Conservation (phyloP, 1,140 invertebrate genomes). For the Lethrus apterus region DNA sequence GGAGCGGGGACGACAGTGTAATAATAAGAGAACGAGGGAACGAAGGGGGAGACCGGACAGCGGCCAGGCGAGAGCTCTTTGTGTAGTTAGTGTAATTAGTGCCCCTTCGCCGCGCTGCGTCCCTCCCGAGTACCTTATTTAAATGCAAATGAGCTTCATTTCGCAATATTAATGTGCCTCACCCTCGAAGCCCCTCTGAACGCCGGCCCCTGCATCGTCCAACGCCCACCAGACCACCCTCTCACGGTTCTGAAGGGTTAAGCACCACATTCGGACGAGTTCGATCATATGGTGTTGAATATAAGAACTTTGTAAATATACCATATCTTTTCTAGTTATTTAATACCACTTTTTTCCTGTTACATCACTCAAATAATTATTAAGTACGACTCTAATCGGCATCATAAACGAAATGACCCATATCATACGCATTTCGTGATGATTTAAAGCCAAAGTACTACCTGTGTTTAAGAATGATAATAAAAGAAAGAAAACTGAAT, state of each 20-base stretch:
- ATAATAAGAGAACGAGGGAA: not conserved
- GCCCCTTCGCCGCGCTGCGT: constrained; percentile 38
- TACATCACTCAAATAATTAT: no score
- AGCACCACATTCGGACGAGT: constrained; percentile 16
- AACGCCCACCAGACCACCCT: constrained; percentile 12
- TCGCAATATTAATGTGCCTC: constrained; percentile 76
- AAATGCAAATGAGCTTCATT: constrained; percentile 83
- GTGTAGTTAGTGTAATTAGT: constrained; percentile 44
- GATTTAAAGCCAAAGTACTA: no score
- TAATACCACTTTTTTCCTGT: no score
- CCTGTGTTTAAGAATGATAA: no score
- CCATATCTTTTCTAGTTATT: no score
- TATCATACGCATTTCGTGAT: no score
- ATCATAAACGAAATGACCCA: no score
- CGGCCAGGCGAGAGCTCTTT: constrained; percentile 42
- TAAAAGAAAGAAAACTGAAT: no score
- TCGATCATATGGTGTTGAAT: no score
- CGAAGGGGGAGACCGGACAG: constrained; percentile 32
- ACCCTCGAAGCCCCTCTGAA: constrained; percentile 47
- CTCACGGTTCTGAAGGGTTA: constrained; percentile 23
- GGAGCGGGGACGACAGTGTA: not conserved
- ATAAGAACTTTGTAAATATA: no score
- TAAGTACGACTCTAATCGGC: no score
- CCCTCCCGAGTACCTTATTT: constrained; percentile 63
- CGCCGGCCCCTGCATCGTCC: not conserved